A percentile compares a stretch with the other conserved stretches of the same genome.
phyloP scores from a whole-genome alignment of 2,113 vertebrate species.

The Procavia capensis region DNA sequence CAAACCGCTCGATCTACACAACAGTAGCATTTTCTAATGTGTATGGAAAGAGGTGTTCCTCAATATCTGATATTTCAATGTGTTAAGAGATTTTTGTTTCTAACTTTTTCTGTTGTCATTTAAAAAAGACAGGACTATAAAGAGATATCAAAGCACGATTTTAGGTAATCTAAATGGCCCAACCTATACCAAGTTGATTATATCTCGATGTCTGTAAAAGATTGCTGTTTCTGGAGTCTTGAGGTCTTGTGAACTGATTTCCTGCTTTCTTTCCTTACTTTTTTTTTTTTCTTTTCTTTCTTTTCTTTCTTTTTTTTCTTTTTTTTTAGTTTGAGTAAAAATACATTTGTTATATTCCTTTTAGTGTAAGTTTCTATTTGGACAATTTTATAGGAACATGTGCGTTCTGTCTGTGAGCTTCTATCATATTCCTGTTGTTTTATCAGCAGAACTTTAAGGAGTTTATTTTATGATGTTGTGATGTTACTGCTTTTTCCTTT shows the following conservation, averaged over 20 bases:
- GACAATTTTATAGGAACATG: conserved; percentile 89
- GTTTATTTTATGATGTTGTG: conserved; percentile 91
- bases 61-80: conserved; percentile 87
- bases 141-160: conserved; percentile 90
- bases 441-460: conserved; percentile 87
- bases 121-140: conserved; percentile 90
- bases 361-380: conserved; percentile 88
- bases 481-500: conserved; percentile 89
- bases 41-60: conserved; percentile 86
- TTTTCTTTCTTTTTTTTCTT: conserved; percentile 85
- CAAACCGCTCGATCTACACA: conserved; percentile 80
- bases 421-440: conserved; percentile 88
- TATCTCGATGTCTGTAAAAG: conserved; percentile 90
- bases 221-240: conserved; percentile 90
- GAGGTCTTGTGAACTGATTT: conserved; percentile 90
- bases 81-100: conserved; percentile 85
- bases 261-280: conserved; percentile 86
- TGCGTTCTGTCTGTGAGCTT: conserved; percentile 90
- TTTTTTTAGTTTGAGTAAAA: conserved; percentile 80
- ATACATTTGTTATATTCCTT: conserved; percentile 86
- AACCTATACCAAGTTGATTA: conserved; percentile 89
- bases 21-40: conserved; percentile 86
- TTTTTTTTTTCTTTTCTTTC: conserved; percentile 84
- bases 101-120: conserved; percentile 88
- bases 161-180: conserved; percentile 90